These are phyloP conservation scores for Leucozona laternaria DNA, from an alignment of 2,888 invertebrate species.

Conservation along the genomic window DNA sequence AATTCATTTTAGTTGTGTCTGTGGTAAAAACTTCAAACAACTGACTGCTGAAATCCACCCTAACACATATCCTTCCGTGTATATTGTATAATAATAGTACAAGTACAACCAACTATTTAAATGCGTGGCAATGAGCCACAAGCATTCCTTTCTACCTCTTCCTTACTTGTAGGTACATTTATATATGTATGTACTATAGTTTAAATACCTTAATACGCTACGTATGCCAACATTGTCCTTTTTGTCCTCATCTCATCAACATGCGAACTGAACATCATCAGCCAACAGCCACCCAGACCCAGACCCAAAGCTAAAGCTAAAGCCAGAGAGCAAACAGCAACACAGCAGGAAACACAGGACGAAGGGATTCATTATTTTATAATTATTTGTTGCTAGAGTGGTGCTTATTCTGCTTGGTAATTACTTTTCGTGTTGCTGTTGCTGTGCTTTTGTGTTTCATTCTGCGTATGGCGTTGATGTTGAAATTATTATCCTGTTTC, in stretches of 20 bases:
- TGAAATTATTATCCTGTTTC: slow-evolving; percentile 70
- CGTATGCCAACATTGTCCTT: slow-evolving; percentile 54
- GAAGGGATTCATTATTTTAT: slow-evolving; percentile 75
- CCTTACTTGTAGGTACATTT: background rate
- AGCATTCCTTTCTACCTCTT: slow-evolving; percentile 21
- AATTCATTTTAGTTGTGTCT: no score
- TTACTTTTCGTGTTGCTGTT: slow-evolving; percentile 74
- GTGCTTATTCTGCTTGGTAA: slow-evolving; percentile 75
- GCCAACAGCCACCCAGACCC: no score
- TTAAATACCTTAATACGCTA: slow-evolving; percentile 30
- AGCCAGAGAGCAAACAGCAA: background rate
- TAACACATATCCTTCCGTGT: background rate
- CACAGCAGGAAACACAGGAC: slow-evolving; percentile 41
- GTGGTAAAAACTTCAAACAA: no score
- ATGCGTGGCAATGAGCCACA: slow-evolving; percentile 31
- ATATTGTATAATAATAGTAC: background rate
- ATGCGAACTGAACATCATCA: slow-evolving; percentile 44
- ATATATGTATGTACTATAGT: slow-evolving; percentile 5
- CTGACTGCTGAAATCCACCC: slow-evolving; percentile 14
- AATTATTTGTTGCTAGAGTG: slow-evolving; percentile 76
- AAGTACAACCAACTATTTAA: slow-evolving; percentile 17
- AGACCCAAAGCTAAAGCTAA: background rate
- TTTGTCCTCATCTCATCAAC: slow-evolving; percentile 43
- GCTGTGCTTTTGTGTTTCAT: slow-evolving; percentile 67
- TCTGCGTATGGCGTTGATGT: slow-evolving; percentile 70